Evolutionary conservation across 2,888 invertebrate species (phyloP), one percentile per base, ranked within the genome.

Genomic region (Calameuta filiformis): DNA sequence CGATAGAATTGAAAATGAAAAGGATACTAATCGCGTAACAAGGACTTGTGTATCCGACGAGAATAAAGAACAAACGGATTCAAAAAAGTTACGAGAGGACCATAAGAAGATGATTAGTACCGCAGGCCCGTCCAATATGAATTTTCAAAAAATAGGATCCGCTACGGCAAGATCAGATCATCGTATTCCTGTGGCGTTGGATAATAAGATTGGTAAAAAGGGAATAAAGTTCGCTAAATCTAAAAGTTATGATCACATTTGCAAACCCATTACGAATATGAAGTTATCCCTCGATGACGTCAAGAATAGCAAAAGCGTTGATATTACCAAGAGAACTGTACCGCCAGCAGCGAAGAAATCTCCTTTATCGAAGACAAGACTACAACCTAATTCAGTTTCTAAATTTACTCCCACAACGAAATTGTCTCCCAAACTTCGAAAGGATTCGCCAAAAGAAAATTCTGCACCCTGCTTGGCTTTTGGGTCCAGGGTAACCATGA

Each of bases 221-320:
- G 87, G 83, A 35, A 77, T 79, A 9, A 83, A 82, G 37, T 85
- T 91, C 31, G 86, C 81, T 12, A 86, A 89, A 31, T 91, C 90
- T 0, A 87, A 83, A 73, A 91, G 91, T 79, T 91, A 85, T 75
- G 91, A 91, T 82, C 90, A 89, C 56, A 84, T 91, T 73, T 83
- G 85, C 3, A 90, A 88, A 76, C 85, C 87, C 3, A 76, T 76
- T 12, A n/a, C 73, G 11, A 82, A 83, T 11, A 77, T 85, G 4
- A 81, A 81, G 75, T 79, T 83, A 0, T 89, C 88, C 0, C 68
- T 86, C 56, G 88, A 89, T 75, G 87, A 87, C 69, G 77, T 87
- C 11, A 83, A 80, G 73, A 35, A 33, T 30, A 37, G 80, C 0
- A 86, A 83, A 80, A 75, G 83, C 2, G 37, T 76, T 2, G 88